Conservation (phyloP, 2,113 vertebrate genomes). For the Phoxinus phoxinus region DNA sequence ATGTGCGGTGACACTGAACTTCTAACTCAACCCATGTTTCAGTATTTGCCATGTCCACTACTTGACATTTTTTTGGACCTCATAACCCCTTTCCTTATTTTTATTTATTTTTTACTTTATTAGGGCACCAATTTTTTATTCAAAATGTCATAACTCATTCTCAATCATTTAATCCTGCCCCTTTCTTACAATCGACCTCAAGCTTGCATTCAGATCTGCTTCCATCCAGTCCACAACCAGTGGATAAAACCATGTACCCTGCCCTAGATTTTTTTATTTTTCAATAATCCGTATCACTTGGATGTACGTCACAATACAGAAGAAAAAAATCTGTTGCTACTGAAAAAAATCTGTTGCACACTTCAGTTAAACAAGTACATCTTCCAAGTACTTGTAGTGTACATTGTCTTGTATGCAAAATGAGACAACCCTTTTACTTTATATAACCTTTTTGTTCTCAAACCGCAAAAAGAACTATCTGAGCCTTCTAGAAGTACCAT, state of each 20-base stretch:
- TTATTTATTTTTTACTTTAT: background rate
- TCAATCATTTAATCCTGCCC: background rate
- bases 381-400: no score
- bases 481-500: background rate
- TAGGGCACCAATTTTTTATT: background rate
- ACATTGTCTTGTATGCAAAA: background rate
- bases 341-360: background rate
- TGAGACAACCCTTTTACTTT: background rate
- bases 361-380: no score
- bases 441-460: background rate
- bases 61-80: background rate
- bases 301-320: background rate
- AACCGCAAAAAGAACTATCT: background rate
- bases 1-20: background rate
- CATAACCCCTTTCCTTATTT: background rate
- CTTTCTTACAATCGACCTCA: background rate
- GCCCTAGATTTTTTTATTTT: background rate
- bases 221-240: background rate
- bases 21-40: background rate
- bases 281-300: background rate
- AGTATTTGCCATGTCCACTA: background rate
- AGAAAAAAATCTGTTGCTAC: background rate
- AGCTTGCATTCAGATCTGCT: background rate
- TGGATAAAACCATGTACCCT: background rate
- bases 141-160: background rate